phyloP scores from a whole-genome alignment of 2,113 vertebrate genomes.

The Willisornis vidua region DNA sequence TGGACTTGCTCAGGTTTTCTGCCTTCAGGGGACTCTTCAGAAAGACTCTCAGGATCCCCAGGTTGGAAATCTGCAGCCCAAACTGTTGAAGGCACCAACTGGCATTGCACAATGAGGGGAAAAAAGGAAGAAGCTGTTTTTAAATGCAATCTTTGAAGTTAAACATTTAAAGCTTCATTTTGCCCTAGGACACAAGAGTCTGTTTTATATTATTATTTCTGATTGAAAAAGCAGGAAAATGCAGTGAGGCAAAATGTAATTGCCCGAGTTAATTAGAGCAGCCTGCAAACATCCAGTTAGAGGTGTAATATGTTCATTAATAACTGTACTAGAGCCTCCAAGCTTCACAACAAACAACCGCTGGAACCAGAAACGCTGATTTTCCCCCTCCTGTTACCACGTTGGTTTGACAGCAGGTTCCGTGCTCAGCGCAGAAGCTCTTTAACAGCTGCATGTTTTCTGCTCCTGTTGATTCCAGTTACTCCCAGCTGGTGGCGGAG shows the following conservation, averaged over 20 bases:
- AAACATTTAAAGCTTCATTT: conserved; percentile 47
- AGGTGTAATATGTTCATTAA: not conserved
- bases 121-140: not conserved
- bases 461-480: conserved; percentile 77
- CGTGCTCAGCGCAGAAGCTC: not conserved
- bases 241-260: conserved; percentile 30
- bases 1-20: not conserved
- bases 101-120: not conserved
- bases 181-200: not conserved
- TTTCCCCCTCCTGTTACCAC: not conserved
- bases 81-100: not conserved
- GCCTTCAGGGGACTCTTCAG: not conserved
- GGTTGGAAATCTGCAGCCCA: not conserved
- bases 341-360: not conserved
- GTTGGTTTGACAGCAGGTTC: not conserved
- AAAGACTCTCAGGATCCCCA: not conserved
- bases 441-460: not conserved
- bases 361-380: not conserved
- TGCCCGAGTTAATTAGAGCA: conserved; percentile 22
- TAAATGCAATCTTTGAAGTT: conserved; percentile 1
- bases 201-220: conserved; percentile 35
- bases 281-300: not conserved
- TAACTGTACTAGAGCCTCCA: not conserved
- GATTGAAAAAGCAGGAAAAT: conserved; percentile 24
- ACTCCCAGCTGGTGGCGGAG: conserved; percentile 88